phyloP scores from a whole-genome alignment of 2,797 vertebrate species.

The Tamandua tetradactyla region DNA sequence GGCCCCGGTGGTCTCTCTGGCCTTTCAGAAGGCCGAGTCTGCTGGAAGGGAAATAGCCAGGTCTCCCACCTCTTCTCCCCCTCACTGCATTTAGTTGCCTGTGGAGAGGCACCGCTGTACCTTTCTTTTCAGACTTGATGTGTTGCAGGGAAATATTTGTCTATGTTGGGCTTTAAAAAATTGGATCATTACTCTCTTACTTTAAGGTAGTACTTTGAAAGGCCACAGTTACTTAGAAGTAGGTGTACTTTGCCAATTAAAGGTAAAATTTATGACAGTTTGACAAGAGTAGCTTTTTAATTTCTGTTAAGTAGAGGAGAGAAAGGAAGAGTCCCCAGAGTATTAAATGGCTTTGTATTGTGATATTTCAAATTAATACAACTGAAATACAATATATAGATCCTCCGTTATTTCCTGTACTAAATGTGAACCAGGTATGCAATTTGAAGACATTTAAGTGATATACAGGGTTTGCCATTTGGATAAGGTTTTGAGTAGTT shows the following conservation, averaged over 20 bases:
- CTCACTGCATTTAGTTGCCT: not conserved
- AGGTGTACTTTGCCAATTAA: not conserved
- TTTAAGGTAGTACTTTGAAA: constrained; percentile 24
- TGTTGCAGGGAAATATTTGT: not conserved
- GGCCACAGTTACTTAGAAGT: constrained; percentile 18
- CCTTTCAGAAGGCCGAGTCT: not conserved
- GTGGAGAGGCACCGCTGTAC: not conserved
- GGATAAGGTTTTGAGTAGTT: not conserved
- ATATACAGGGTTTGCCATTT: not conserved
- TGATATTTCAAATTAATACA: not conserved
- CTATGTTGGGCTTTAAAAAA: not conserved
- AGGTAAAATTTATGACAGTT: not conserved
- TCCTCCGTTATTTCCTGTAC: not conserved
- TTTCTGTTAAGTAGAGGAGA: not conserved
- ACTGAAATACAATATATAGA: too few relatives aligned
- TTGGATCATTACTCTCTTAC: not conserved
- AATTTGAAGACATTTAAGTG: not conserved
- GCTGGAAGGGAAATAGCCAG: not conserved
- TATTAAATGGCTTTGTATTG: not conserved
- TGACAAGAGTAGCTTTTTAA: not conserved
- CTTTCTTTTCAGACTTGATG: not conserved
- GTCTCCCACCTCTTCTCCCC: too few relatives aligned
- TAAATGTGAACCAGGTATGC: not conserved
- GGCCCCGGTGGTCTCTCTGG: not conserved
- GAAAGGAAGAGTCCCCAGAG: not conserved